phyloP scores from a whole-genome alignment of 2,113 vertebrate species.

The Pardalotus punctatus region DNA sequence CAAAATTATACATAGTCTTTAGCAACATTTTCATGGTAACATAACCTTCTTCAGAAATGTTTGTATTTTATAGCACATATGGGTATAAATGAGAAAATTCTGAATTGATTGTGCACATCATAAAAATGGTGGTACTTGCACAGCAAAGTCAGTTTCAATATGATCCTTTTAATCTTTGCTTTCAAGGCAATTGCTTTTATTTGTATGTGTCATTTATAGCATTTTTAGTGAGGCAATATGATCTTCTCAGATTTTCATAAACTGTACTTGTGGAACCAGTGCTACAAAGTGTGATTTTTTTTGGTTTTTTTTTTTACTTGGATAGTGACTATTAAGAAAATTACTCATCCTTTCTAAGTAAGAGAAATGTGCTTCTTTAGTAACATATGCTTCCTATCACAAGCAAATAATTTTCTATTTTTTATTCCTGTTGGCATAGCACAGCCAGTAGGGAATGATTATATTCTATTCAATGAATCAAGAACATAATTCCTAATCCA shows the following conservation, averaged over 20 bases:
- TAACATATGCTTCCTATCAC: conserved; percentile 35
- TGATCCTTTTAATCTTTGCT: not conserved
- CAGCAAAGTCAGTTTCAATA: not conserved
- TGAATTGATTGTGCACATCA: not conserved
- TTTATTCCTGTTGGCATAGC: not conserved
- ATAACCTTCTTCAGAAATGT: not conserved
- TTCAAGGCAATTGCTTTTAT: conserved; percentile 21
- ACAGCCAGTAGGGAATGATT: not conserved
- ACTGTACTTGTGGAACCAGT: not conserved
- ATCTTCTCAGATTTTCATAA: not conserved
- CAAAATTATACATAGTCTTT: not conserved
- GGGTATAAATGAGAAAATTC: not conserved
- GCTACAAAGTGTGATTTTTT: not conserved
- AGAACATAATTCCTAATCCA: conserved; percentile 12
- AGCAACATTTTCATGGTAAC: not conserved
- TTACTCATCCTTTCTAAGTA: not conserved
- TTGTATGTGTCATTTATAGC: conserved; percentile 1
- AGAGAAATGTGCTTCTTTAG: not conserved
- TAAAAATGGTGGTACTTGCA: not conserved
- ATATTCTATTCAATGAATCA: not conserved
- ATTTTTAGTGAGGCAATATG: not conserved
- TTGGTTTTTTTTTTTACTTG: not conserved
- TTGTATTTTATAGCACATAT: not conserved
- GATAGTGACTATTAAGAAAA: not conserved
- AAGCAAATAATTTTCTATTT: conserved; percentile 3